Conservation (phyloP, 2,888 invertebrate genomes). For the Lapara coniferarum region DNA sequence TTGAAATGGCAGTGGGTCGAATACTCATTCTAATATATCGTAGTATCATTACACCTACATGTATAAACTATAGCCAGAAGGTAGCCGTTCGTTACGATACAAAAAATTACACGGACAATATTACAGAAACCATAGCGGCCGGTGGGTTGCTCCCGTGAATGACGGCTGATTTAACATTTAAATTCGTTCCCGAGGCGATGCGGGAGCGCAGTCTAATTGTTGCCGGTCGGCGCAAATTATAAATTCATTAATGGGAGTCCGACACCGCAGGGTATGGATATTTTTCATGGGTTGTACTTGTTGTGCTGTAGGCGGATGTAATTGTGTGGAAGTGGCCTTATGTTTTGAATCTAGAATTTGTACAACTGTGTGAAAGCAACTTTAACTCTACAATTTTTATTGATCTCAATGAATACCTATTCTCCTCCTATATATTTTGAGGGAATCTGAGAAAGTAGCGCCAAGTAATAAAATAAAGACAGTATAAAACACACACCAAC, state of each 20-base stretch:
- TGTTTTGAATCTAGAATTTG: slow-evolving; percentile 39
- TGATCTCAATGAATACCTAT: no score
- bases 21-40: neutral
- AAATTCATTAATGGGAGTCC: slow-evolving; percentile 68
- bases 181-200: slow-evolving; percentile 63
- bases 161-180: slow-evolving; percentile 64
- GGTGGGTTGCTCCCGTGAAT: slow-evolving; percentile 54
- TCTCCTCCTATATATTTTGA: no score
- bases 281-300: slow-evolving; percentile 44
- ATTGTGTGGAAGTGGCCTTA: neutral
- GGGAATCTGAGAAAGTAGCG: no score
- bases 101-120: slow-evolving; percentile 21
- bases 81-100: slow-evolving; percentile 13
- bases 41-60: neutral
- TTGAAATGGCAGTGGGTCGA: neutral
- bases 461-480: no score
- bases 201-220: slow-evolving; percentile 62
- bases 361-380: neutral
- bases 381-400: no score
- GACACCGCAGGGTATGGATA: slow-evolving; percentile 49
- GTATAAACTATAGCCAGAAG: slow-evolving; percentile 16
- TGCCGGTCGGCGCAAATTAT: slow-evolving; percentile 66
- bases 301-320: slow-evolving; percentile 21
- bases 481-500: no score
- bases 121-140: slow-evolving; percentile 50